Conservation (phyloP, 2,113 vertebrate species). For the Pelusios castaneus region DNA sequence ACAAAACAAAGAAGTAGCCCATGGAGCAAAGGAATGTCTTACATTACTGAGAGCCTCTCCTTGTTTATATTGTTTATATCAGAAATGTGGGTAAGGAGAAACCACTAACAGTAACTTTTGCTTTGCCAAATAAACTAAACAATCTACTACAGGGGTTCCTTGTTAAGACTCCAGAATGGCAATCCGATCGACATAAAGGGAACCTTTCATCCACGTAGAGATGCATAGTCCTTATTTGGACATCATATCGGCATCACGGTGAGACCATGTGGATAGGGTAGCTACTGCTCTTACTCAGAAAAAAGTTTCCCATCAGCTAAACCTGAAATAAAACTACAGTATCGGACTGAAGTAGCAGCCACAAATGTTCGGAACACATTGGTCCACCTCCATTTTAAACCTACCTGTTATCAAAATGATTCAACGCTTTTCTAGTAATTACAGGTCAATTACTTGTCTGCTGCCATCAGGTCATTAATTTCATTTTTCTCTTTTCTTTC, state of each 20-base stretch:
- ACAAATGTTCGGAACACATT: background rate
- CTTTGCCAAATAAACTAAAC: background rate
- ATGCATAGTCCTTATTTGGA: accelerated
- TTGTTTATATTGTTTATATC: background rate
- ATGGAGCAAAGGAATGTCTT: background rate
- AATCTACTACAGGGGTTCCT: background rate
- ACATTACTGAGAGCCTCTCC: background rate
- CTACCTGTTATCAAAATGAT: background rate
- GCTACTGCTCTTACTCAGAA: background rate
- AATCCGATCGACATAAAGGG: background rate
- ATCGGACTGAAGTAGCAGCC: background rate
- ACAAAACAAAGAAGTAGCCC: background rate
- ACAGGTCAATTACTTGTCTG: background rate
- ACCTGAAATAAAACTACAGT: background rate
- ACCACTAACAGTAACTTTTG: background rate
- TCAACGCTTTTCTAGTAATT: background rate
- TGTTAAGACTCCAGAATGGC: background rate
- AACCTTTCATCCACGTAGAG: background rate
- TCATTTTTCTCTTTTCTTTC: background rate
- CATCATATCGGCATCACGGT: background rate
- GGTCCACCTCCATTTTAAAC: background rate
- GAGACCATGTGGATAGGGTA: background rate
- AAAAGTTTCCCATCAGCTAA: background rate
- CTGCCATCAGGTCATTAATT: background rate
- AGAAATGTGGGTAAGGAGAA: background rate